Evolutionary conservation across 1,140 invertebrate species (phyloP), one percentile per base, ranked within the genome.

Genomic region (Nautilus pompilius): DNA sequence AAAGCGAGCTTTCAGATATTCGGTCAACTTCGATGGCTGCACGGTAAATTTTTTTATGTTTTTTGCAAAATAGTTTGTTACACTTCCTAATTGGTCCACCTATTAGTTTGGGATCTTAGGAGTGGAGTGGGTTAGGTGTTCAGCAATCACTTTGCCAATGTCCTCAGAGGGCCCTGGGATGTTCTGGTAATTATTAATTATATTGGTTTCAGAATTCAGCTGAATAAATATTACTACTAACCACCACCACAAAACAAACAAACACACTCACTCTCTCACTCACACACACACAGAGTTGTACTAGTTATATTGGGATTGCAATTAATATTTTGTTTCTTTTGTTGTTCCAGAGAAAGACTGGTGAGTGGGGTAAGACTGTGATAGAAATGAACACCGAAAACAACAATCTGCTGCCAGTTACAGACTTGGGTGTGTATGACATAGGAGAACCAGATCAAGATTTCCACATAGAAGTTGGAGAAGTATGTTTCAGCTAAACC

Each of bases 401-500:
- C 75, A 82, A 91, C 13, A 80, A 84, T 24, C 13, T 62, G n/a
- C 82, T 96, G 32, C 93, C 93, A 49, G 86, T 96, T 24, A 78
- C 90, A 6, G 93, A 96, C 76, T 81, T 96, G 30, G 89, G 86
- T 6, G 73, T 93, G 0, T 81, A 87, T 64, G 93, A 96, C 77
- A 84, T 92, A 49, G 90, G 90, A 2, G 84, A 87, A 71, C 66
- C 81, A 2, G 83, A 90, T 69, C 92, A 95, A 82, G 85, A 86
- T 67, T 93, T 95, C 82, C 89, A 88, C 72, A 79, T 96, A 29
- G 90, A 94, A 80, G 84, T 95, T 2, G 91, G 92, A 60, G 82
- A 88, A 15, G 93, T 89, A 30, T 96, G 93, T 83, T 96, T 93
- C 77, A 3, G 8, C 49, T 53, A 53, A 26, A 46, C 45, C 3